phyloP scores from a whole-genome alignment of 2,888 invertebrate species.

The Amorpha juglandis region DNA sequence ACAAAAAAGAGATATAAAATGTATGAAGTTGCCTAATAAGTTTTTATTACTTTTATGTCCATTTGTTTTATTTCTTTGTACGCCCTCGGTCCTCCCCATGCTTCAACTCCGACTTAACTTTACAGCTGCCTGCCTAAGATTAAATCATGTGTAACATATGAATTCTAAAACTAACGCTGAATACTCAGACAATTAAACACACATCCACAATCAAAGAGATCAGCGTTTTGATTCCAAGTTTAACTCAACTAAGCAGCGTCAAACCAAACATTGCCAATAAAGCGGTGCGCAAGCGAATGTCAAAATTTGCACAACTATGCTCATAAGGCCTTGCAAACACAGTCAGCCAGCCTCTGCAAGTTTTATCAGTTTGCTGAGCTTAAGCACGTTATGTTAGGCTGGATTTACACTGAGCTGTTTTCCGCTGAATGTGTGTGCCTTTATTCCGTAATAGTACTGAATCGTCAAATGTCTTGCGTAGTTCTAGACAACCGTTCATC shows the following conservation, averaged over 20 bases:
- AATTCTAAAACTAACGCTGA: not conserved
- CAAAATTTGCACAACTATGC: constrained; percentile 26
- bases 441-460: too few species aligned
- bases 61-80: too few species aligned
- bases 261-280: constrained; percentile 26
- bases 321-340: constrained; percentile 24
- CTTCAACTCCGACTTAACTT: not conserved
- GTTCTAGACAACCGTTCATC: too few species aligned
- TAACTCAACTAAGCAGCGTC: constrained; percentile 22
- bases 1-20: too few species aligned
- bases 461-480: too few species aligned
- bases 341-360: constrained; percentile 22
- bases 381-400: constrained; percentile 26
- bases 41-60: too few species aligned
- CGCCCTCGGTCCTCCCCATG: too few species aligned
- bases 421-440: not conserved
- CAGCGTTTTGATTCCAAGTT: constrained; percentile 24
- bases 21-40: too few species aligned
- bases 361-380: constrained; percentile 25
- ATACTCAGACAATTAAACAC: constrained; percentile 11
- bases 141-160: not conserved
- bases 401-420: not conserved
- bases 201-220: not conserved
- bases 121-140: not conserved
- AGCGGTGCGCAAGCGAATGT: constrained; percentile 25